These are phyloP conservation scores for Oreochromis aureus DNA, from an alignment of 2,113 vertebrate genomes.

Conservation along the genomic window DNA sequence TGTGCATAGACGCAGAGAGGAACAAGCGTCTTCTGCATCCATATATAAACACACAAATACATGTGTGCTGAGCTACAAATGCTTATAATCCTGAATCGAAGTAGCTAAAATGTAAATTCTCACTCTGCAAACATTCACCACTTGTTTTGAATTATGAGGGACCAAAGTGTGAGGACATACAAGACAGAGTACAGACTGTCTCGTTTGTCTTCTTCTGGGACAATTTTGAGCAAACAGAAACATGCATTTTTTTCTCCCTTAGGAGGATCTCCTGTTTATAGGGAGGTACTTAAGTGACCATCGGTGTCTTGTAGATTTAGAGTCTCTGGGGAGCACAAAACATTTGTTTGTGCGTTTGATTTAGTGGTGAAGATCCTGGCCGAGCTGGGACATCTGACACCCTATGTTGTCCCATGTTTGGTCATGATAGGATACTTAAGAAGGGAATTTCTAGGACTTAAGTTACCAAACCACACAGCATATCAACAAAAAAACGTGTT, in stretches of 20 bases:
- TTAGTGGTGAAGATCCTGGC: conserved; percentile 8
- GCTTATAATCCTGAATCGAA: background rate
- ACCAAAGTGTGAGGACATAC: background rate
- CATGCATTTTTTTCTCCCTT: background rate
- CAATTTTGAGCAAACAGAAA: background rate
- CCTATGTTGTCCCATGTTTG: background rate
- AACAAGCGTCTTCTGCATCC: background rate
- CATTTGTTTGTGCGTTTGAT: background rate
- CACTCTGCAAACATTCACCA: background rate
- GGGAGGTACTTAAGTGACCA: background rate
- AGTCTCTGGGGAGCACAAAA: conserved; percentile 7
- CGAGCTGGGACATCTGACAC: conserved; percentile 8
- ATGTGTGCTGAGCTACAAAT: background rate
- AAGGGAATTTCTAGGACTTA: background rate
- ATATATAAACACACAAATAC: background rate
- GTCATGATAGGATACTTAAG: conserved; percentile 5
- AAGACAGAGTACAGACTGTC: background rate
- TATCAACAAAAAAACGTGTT: conserved; percentile 66
- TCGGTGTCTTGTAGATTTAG: conserved; percentile 17
- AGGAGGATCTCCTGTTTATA: background rate
- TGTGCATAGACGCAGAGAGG: background rate
- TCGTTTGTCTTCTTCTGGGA: background rate
- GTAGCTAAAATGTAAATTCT: background rate
- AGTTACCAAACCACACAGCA: background rate
- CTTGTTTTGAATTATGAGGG: background rate